Conservation (phyloP, 2,113 vertebrate genomes). For the Axis porcinus region DNA sequence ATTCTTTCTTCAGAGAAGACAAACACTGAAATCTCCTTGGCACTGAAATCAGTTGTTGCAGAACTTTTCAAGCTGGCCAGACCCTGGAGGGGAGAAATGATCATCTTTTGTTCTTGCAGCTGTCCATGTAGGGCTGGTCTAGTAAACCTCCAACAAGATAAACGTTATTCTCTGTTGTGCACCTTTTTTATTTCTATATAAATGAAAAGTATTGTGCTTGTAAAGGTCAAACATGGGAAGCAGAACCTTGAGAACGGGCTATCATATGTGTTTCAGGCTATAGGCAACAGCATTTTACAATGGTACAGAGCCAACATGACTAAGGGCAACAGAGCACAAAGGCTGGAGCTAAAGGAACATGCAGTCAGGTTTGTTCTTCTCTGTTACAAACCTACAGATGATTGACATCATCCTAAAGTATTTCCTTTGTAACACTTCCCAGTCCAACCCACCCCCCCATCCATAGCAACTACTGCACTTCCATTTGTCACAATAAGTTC, state of each 20-base stretch:
- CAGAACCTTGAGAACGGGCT: neutral
- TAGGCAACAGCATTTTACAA: neutral
- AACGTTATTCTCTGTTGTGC: neutral
- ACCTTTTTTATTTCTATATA: neutral
- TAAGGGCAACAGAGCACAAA: neutral
- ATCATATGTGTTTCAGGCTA: neutral
- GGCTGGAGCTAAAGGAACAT: neutral
- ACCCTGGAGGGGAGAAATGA: neutral
- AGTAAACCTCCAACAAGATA: neutral
- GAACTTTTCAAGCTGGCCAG: neutral
- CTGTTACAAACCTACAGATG: neutral
- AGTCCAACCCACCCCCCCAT: neutral
- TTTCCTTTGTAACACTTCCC: neutral
- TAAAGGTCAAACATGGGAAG: neutral
- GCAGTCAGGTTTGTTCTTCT: neutral
- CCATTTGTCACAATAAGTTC: neutral
- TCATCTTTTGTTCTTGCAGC: neutral
- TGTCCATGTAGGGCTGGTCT: neutral
- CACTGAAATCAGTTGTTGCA: neutral
- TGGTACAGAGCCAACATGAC: neutral
- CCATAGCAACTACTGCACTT: neutral
- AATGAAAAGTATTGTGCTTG: neutral
- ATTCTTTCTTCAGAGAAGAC: neutral
- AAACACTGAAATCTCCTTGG: neutral
- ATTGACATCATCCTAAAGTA: neutral